Percentiles rank a stretch among this genome's conserved stretches.
phyloP scores from a whole-genome alignment of 2,113 vertebrate species.

The Halichoerus grypus region DNA sequence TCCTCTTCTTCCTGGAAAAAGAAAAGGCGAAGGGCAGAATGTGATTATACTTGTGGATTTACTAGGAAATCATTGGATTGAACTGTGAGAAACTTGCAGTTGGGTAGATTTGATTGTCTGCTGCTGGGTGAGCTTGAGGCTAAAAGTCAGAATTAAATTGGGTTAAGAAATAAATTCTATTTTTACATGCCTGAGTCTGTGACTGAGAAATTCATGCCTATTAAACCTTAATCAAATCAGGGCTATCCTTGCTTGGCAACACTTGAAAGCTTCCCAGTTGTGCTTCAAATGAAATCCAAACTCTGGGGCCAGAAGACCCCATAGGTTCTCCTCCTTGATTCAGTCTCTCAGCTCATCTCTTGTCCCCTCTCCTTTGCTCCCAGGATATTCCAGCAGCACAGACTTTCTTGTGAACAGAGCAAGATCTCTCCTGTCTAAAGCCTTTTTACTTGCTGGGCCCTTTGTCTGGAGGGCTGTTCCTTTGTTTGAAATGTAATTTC shows the following conservation, averaged over 20 bases:
- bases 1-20: not conserved
- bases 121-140: not conserved
- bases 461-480: not conserved
- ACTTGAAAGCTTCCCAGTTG: not conserved
- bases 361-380: not conserved
- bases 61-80: not conserved
- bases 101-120: not conserved
- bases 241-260: not conserved
- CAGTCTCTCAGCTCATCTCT: accelerated
- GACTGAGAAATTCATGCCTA: not conserved
- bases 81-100: not conserved
- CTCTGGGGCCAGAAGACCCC: too few relatives aligned
- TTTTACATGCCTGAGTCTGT: not conserved
- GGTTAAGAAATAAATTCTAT: conserved; percentile 52
- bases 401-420: not conserved
- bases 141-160: conserved; percentile 55
- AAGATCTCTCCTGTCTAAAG: not conserved
- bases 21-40: not conserved
- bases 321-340: not conserved
- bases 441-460: not conserved
- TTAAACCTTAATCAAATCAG: not conserved
- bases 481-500: not conserved
- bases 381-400: not conserved
- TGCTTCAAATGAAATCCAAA: not conserved
- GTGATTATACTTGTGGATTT: not conserved